Evolutionary conservation across 1,140 invertebrate genomes (phyloP).

Genomic region (Heliconius nattereri): DNA sequence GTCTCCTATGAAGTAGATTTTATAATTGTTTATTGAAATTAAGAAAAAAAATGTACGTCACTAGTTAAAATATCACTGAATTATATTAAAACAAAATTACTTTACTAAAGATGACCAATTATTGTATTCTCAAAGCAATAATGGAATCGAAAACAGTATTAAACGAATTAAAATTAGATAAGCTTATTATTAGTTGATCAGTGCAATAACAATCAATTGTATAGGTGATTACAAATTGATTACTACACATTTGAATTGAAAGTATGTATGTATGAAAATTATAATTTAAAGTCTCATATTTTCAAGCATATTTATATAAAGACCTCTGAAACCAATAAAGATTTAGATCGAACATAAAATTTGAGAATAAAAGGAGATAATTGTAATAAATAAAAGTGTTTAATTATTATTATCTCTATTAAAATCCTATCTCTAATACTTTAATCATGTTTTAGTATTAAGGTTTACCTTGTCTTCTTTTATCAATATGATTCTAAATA

Average conservation of each 20-base stretch:
- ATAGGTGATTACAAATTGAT: background rate
- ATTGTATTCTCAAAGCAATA: conserved; percentile 31
- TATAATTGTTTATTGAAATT: background rate
- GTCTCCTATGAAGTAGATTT: background rate
- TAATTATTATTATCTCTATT: too few relatives aligned
- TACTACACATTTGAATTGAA: background rate
- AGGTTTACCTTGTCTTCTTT: background rate
- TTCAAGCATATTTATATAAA: background rate
- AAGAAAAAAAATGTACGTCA: conserved; percentile 16
- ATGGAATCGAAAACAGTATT: conserved; percentile 30
- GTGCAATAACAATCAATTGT: conserved; percentile 23
- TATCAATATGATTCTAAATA: background rate
- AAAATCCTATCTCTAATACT: too few relatives aligned
- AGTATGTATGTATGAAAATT: too few relatives aligned
- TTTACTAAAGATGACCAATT: conserved; percentile 20
- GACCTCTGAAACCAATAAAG: too few relatives aligned
- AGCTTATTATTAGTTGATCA: conserved; percentile 19
- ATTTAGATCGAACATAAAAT: too few relatives aligned
- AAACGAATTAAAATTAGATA: conserved; percentile 28
- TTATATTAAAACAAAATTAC: conserved; percentile 17
- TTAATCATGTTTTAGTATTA: background rate
- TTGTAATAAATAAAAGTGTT: too few relatives aligned
- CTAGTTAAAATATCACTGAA: conserved; percentile 35
- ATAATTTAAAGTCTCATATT: too few relatives aligned
- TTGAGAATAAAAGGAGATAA: too few relatives aligned